phyloP scores from a whole-genome alignment of 2,113 vertebrate genomes.

The Vombatus ursinus region DNA sequence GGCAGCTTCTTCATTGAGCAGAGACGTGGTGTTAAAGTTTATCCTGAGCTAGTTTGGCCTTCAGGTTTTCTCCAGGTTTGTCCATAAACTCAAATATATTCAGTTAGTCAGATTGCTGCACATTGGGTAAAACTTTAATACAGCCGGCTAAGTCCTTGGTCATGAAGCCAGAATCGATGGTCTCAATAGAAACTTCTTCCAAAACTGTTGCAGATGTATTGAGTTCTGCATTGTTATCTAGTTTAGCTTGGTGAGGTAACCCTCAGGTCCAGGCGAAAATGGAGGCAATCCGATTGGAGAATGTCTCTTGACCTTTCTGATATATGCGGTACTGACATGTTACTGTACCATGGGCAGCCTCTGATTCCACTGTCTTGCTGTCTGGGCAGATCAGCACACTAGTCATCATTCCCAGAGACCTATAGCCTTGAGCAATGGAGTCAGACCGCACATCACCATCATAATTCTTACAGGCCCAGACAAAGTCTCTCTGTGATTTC shows the following conservation, averaged over 20 bases:
- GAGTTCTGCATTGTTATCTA: slow-evolving; percentile 92
- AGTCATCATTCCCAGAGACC: slow-evolving; percentile 99
- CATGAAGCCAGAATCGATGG: slow-evolving; percentile 98
- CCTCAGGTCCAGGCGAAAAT: slow-evolving; percentile 98
- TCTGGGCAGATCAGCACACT: slow-evolving; percentile 97
- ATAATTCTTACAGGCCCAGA: slow-evolving; percentile 99
- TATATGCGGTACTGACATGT: slow-evolving; percentile 96
- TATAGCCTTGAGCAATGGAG: slow-evolving; percentile 97
- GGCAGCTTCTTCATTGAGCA: slow-evolving; percentile 20
- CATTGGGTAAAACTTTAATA: slow-evolving; percentile 93
- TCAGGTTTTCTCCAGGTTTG: slow-evolving; percentile 96
- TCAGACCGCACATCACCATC: slow-evolving; percentile 99
- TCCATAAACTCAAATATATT: slow-evolving; percentile 98
- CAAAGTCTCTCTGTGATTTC: slow-evolving; percentile 98
- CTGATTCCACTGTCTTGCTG: slow-evolving; percentile 96
- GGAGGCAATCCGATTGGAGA: slow-evolving; percentile 98
- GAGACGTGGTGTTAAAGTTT: slow-evolving; percentile 86
- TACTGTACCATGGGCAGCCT: slow-evolving; percentile 97
- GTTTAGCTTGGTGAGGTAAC: slow-evolving; percentile 93
- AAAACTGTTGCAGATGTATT: slow-evolving; percentile 89
- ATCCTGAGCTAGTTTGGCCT: slow-evolving; percentile 88
- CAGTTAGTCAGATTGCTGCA: slow-evolving; percentile 93
- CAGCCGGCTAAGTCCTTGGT: slow-evolving; percentile 98
- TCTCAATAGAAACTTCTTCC: slow-evolving; percentile 96
- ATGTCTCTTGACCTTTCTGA: slow-evolving; percentile 97